Evolutionary conservation across 2,797 vertebrate genomes (phyloP).

Genomic region (Holocentrus rufus): DNA sequence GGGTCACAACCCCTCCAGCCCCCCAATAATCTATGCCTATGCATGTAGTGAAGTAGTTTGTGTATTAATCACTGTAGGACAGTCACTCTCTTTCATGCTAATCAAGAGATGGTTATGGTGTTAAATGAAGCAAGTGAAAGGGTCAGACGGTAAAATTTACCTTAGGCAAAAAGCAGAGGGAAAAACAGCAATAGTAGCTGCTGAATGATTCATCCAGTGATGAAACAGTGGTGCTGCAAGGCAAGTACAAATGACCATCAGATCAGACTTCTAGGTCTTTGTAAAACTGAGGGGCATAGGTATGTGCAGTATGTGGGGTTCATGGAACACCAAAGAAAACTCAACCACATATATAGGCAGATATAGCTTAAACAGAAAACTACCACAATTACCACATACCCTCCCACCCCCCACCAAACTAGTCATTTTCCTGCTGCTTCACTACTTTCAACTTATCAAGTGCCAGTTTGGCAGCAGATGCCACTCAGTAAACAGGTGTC

Average conservation of each 20-base stretch:
- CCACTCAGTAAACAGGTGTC: slow-evolving; percentile 4
- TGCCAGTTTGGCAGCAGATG: slow-evolving; percentile 1
- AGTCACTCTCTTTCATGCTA: background rate
- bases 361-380: background rate
- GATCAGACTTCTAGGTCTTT: background rate
- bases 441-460: background rate
- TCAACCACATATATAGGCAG: no score
- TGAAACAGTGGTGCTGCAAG: background rate
- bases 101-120: background rate
- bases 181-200: background rate
- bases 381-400: background rate
- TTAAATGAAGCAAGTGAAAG: no score
- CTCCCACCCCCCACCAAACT: no score
- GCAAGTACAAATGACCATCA: background rate
- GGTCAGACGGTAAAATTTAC: no score
- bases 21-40: no score
- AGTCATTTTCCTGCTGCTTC: background rate
- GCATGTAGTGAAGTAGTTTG: background rate
- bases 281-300: background rate
- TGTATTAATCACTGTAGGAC: background rate
- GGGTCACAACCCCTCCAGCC: no score
- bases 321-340: no score
- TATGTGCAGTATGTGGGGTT: no score
- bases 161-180: background rate
- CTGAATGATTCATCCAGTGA: background rate